phyloP scores from a whole-genome alignment of 2,113 vertebrate genomes.

The Theropithecus gelada region DNA sequence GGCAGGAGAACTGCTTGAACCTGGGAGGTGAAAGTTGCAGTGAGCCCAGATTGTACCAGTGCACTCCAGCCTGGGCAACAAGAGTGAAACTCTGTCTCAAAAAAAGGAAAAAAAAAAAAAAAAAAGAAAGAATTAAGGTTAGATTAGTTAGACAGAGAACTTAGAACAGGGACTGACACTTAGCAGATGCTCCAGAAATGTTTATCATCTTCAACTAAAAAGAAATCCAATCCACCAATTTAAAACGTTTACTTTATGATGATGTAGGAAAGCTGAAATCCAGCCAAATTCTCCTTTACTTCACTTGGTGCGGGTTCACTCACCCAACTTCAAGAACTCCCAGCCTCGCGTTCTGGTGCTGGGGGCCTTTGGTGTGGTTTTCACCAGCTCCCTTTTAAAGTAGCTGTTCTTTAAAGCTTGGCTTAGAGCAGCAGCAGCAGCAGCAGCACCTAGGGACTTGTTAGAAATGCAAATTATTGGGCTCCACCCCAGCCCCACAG shows the following conservation, averaged over 20 bases:
- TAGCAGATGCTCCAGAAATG: constrained; percentile 18
- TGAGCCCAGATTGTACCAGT: too few species aligned
- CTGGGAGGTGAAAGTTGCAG: too few species aligned
- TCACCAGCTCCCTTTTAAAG: background rate
- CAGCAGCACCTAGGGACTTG: background rate
- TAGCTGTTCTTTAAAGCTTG: background rate
- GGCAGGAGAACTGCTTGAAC: too few species aligned
- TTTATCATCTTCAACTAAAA: background rate
- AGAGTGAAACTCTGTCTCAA: too few species aligned
- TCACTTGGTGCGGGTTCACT: background rate
- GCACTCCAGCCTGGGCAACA: too few species aligned
- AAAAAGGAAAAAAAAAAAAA: too few species aligned
- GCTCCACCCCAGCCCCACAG: background rate
- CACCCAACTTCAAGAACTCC: constrained; percentile 2
- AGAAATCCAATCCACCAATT: background rate
- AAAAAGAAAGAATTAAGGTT: background rate
- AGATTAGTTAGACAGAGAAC: constrained; percentile 1
- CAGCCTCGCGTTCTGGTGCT: background rate
- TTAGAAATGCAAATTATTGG: constrained; percentile 55
- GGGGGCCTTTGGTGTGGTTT: background rate
- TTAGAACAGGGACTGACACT: background rate
- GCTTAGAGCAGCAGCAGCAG: background rate
- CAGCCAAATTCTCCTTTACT: background rate
- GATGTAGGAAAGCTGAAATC: constrained; percentile 1
- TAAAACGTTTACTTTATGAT: constrained; percentile 28